These are phyloP conservation scores for Agriopis marginaria DNA, from an alignment of 2,888 invertebrate species.

Conservation along the genomic window DNA sequence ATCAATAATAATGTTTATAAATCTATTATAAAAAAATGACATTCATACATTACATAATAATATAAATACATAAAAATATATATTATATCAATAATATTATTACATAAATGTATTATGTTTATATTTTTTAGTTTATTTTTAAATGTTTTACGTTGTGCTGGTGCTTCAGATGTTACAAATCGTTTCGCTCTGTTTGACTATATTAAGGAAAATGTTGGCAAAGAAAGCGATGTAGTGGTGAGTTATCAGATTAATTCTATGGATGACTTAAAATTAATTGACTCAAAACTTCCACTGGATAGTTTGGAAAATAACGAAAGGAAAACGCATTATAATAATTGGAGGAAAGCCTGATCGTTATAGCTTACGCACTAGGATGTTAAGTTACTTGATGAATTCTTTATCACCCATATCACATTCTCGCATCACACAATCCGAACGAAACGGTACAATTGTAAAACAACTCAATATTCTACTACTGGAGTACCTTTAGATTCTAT, in stretches of 20 bases:
- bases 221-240: slow-evolving; percentile 72
- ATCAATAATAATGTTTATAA: slow-evolving; percentile 61
- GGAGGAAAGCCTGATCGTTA: slow-evolving; percentile 54
- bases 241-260: slow-evolving; percentile 74
- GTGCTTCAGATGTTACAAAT: slow-evolving; percentile 67
- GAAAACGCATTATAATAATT: slow-evolving; percentile 38
- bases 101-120: slow-evolving; percentile 48
- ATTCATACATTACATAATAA: slow-evolving; percentile 66
- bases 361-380: slow-evolving; percentile 74
- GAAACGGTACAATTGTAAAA: slow-evolving; percentile 55
- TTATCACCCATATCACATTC: slow-evolving; percentile 66
- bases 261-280: slow-evolving; percentile 86
- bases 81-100: slow-evolving; percentile 50
- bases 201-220: slow-evolving; percentile 70
- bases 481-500: slow-evolving; percentile 63
- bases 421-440: slow-evolving; percentile 65
- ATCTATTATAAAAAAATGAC: slow-evolving; percentile 65
- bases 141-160: slow-evolving; percentile 73
- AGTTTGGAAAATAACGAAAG: slow-evolving; percentile 65
- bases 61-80: slow-evolving; percentile 65
- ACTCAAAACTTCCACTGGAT: slow-evolving; percentile 71
- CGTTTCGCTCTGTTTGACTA: slow-evolving; percentile 62
- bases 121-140: slow-evolving; percentile 40
- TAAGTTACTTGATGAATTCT: slow-evolving; percentile 65
- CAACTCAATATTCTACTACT: slow-evolving; percentile 65